Evolutionary conservation across 2,888 invertebrate species (phyloP).

Genomic region (Sesia bembeciformis): DNA sequence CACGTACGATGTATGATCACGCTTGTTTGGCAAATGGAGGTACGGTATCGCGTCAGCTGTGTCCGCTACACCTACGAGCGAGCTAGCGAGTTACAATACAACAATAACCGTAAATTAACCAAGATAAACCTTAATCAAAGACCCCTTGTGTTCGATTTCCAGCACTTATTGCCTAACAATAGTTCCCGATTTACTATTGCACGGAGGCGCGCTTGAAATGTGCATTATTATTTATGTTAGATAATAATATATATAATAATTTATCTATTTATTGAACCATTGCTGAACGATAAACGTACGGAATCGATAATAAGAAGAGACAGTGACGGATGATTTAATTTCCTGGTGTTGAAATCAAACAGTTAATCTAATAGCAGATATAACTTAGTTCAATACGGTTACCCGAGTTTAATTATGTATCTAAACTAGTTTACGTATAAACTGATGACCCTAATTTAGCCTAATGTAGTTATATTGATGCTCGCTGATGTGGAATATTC

Average conservation of each 20-base stretch:
- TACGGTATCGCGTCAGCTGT: background rate
- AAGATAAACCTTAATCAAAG: conserved; percentile 70
- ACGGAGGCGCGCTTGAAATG: conserved; percentile 40
- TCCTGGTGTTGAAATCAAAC: conserved; percentile 19
- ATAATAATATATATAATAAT: no score
- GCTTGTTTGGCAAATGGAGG: conserved; percentile 14
- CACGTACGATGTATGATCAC: conserved; percentile 3
- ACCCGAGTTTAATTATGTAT: background rate
- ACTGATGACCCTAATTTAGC: no score
- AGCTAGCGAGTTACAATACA: conserved; percentile 7
- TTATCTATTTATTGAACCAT: no score
- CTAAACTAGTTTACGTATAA: no score
- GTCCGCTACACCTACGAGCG: background rate
- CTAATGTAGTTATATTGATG: no score
- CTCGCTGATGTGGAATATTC: no score
- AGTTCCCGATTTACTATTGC: conserved; percentile 65
- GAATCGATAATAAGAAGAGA: conserved; percentile 10
- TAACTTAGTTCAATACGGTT: background rate
- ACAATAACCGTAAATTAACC: conserved; percentile 65
- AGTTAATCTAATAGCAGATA: conserved; percentile 13
- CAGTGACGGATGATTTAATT: conserved; percentile 21
- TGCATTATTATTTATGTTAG: conserved; percentile 42
- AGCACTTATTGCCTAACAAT: conserved; percentile 67
- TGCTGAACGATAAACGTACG: background rate
- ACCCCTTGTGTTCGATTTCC: conserved; percentile 64